Evolutionary conservation across 2,113 vertebrate genomes (phyloP).

Genomic region (Synchiropus splendidus): DNA sequence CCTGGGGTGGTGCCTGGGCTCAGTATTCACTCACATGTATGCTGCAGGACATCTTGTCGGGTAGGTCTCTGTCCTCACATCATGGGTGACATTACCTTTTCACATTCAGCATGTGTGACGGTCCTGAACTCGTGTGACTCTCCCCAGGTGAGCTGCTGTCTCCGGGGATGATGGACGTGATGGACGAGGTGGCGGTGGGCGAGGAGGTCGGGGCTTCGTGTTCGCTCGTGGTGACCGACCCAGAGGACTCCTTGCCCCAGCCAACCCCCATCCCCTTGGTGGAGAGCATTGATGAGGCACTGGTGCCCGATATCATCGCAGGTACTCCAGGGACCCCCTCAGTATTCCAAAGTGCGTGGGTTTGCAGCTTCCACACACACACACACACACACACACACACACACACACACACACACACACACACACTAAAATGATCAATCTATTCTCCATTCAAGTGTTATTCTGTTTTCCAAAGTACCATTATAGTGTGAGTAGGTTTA

Average conservation of each 20-base stretch:
- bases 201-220: constrained; percentile 82
- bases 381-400: constrained; percentile 5
- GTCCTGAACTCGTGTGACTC: too few species aligned
- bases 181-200: constrained; percentile 80
- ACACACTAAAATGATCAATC: too few species aligned
- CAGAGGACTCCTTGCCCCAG: constrained; percentile 83
- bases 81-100: neutral
- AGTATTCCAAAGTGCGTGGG: constrained; percentile 62
- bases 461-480: too few species aligned
- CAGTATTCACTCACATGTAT: constrained; percentile 98
- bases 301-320: constrained; percentile 87
- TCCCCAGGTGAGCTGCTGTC: constrained; percentile 82
- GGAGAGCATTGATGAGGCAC: constrained; percentile 88
- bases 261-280: constrained; percentile 76
- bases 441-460: too few species aligned
- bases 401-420: constrained; percentile 6
- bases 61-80: constrained; percentile 50
- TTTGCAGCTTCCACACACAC: constrained; percentile 7
- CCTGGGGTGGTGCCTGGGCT: constrained; percentile 97
- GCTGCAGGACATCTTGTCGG: constrained; percentile 97
- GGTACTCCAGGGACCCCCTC: constrained; percentile 65
- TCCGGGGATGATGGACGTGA: constrained; percentile 76
- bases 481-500: too few species aligned
- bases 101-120: neutral
- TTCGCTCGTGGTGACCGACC: constrained; percentile 64